These are phyloP conservation scores for Hipposideros larvatus DNA, from an alignment of 2,797 vertebrate species.

Conservation along the genomic window DNA sequence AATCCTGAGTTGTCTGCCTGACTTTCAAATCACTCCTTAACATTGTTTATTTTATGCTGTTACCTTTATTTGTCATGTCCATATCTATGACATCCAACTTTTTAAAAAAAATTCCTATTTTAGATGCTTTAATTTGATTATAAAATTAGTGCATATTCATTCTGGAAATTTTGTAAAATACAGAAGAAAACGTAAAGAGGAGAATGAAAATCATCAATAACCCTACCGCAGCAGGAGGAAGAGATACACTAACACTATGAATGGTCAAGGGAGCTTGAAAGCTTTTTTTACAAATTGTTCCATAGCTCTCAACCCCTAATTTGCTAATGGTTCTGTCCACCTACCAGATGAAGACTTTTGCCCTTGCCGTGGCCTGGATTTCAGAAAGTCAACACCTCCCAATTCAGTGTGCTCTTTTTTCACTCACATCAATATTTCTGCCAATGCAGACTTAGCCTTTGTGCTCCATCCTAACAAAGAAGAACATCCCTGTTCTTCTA, in stretches of 20 bases:
- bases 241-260: not conserved
- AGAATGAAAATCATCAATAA: not conserved
- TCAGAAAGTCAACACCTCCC: not conserved
- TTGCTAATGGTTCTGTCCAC: not conserved
- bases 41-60: not conserved
- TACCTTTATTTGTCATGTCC: not conserved
- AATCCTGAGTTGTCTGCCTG: not conserved
- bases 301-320: not conserved
- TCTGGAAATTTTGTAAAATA: not conserved
- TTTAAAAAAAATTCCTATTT: not conserved
- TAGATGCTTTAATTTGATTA: constrained; percentile 12
- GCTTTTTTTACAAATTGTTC: not conserved
- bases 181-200: not conserved
- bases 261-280: not conserved
- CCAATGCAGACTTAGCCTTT: not conserved
- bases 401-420: not conserved
- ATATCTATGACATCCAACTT: not conserved
- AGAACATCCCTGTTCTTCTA: not conserved
- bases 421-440: not conserved
- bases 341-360: not conserved
- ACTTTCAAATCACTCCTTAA: constrained; percentile 22
- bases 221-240: not conserved
- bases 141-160: not conserved
- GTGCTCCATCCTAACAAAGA: not conserved
- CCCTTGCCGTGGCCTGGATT: not conserved